Evolutionary conservation across 2,113 vertebrate genomes (phyloP).

Genomic region (Oophaga pumilio): DNA sequence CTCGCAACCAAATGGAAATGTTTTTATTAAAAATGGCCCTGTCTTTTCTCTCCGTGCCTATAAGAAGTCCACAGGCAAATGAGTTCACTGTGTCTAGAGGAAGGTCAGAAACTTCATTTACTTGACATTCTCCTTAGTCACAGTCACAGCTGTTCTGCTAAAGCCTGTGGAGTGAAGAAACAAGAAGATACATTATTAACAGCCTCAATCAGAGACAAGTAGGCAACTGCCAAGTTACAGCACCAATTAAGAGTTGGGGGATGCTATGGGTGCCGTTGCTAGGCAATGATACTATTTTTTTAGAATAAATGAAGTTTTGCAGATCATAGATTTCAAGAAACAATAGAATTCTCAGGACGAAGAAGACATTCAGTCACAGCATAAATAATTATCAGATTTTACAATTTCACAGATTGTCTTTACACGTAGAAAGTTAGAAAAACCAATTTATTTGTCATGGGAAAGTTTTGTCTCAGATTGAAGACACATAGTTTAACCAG

Average conservation of each 20-base stretch:
- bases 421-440: conserved; percentile 15
- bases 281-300: conserved; percentile 24
- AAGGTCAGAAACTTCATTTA: conserved; percentile 49
- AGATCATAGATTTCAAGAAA: conserved; percentile 39
- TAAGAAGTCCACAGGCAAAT: conserved; percentile 45
- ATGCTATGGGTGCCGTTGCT: conserved; percentile 44
- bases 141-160: conserved; percentile 42
- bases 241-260: conserved; percentile 39
- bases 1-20: conserved; percentile 37
- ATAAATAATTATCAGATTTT: conserved; percentile 42
- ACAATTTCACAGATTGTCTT: background rate
- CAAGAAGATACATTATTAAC: conserved; percentile 48
- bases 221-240: conserved; percentile 48
- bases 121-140: conserved; percentile 51
- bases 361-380: conserved; percentile 36
- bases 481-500: background rate
- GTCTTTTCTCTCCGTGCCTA: conserved; percentile 15
- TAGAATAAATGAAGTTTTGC: conserved; percentile 42
- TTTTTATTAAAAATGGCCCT: conserved; percentile 36
- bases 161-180: conserved; percentile 47
- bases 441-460: background rate
- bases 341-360: conserved; percentile 29
- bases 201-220: conserved; percentile 43
- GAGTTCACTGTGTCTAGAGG: conserved; percentile 47
- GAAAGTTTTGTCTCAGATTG: background rate